Evolutionary conservation across 2,113 vertebrate genomes (phyloP).

Genomic region (Odobenus rosmarus): DNA sequence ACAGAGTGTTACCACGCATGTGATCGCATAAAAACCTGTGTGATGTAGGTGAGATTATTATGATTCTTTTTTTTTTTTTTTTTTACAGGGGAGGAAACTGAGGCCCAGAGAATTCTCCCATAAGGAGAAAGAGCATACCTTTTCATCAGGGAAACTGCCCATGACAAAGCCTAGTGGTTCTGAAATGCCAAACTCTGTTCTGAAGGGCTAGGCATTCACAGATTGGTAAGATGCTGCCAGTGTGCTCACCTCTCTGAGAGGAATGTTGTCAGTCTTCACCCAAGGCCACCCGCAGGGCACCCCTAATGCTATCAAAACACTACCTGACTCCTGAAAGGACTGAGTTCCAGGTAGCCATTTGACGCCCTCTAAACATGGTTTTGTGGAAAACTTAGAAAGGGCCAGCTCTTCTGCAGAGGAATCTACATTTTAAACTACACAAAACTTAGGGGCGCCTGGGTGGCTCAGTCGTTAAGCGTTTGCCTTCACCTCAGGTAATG

Average conservation of each 20-base stretch:
- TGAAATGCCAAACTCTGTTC: neutral
- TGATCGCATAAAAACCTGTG: neutral
- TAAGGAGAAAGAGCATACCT: neutral
- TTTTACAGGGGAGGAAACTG: neutral
- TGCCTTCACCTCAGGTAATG: no score
- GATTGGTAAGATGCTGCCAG: neutral
- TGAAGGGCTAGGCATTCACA: neutral
- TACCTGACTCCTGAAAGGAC: neutral
- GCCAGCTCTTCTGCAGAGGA: neutral
- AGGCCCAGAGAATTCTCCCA: neutral
- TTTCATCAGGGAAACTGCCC: neutral
- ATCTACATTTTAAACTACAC: neutral
- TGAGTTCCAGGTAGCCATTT: neutral
- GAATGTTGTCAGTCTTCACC: neutral
- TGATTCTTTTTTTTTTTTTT: neutral
- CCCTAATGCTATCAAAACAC: neutral
- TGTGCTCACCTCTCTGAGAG: neutral
- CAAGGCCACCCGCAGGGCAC: neutral
- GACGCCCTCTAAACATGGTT: neutral
- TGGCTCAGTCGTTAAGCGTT: no score
- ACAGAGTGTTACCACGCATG: neutral
- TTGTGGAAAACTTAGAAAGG: neutral
- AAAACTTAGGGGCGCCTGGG: neutral
- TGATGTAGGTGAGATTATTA: neutral
- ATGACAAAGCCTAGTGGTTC: neutral